phyloP scores from a whole-genome alignment of 2,888 invertebrate genomes.

The Pseudococcus viburni region DNA sequence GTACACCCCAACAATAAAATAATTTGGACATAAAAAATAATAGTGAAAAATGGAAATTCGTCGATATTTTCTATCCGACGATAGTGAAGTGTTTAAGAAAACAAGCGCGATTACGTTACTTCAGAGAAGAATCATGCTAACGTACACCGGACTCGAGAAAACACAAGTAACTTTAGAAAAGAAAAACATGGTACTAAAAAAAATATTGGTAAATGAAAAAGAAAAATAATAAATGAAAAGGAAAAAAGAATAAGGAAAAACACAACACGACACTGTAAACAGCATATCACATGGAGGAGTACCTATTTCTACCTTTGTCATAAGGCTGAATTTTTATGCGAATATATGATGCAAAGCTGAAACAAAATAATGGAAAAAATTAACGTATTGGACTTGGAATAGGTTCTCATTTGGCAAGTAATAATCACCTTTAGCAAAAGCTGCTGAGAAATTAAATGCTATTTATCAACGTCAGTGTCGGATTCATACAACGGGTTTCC shows the following conservation, averaged over 20 bases:
- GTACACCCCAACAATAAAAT: neutral
- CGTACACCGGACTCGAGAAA: slow-evolving; percentile 32
- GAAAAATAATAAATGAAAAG: slow-evolving; percentile 4
- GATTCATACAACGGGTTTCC: slow-evolving; percentile 67
- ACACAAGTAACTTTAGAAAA: slow-evolving; percentile 30
- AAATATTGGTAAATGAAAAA: slow-evolving; percentile 58
- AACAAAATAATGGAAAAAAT: slow-evolving; percentile 34
- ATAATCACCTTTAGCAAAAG: slow-evolving; percentile 63
- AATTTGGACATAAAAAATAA: slow-evolving; percentile 37
- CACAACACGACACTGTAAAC: slow-evolving; percentile 59
- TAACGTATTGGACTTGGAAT: neutral
- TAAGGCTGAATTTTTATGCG: slow-evolving; percentile 65
- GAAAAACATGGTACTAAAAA: slow-evolving; percentile 43
- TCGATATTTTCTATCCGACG: slow-evolving; percentile 3
- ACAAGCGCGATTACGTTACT: slow-evolving; percentile 52
- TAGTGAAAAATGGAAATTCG: slow-evolving; percentile 21
- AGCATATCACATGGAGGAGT: slow-evolving; percentile 65
- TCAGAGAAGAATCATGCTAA: slow-evolving; percentile 5
- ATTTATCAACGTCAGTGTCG: slow-evolving; percentile 67
- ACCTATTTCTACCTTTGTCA: slow-evolving; percentile 67
- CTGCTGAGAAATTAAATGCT: slow-evolving; percentile 67
- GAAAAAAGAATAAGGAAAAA: slow-evolving; percentile 38
- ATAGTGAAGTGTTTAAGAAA: neutral
- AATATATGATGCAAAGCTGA: slow-evolving; percentile 66
- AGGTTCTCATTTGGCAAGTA: neutral